Conservation (phyloP, 2,113 vertebrate genomes). For the Prochilodus magdalenae region DNA sequence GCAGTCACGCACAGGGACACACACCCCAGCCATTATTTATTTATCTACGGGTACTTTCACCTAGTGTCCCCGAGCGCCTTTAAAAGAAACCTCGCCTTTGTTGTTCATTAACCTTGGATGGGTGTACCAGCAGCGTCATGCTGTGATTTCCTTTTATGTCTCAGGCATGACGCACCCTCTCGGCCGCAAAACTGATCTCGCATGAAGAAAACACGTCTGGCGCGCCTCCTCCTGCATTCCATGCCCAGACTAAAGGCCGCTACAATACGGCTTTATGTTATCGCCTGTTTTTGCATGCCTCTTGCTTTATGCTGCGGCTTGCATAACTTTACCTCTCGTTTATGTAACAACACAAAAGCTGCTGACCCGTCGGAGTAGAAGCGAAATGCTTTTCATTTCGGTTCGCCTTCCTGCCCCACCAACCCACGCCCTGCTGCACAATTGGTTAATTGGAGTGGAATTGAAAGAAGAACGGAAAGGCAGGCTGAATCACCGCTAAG, state of each 20-base stretch:
- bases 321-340: constrained; percentile 3
- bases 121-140: constrained; percentile 34
- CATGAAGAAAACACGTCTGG: constrained; percentile 10
- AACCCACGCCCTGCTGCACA: no score
- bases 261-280: neutral
- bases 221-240: constrained; percentile 22
- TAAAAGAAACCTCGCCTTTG: constrained; percentile 27
- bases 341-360: neutral
- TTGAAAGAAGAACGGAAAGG: no score
- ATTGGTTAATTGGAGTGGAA: no score
- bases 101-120: constrained; percentile 38
- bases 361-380: no score
- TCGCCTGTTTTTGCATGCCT: neutral
- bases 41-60: constrained; percentile 47
- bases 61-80: constrained; percentile 30
- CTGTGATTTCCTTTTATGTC: constrained; percentile 28
- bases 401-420: no score
- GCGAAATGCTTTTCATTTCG: no score
- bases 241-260: neutral
- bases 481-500: no score
- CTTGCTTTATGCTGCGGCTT: neutral
- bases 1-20: neutral
- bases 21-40: constrained; percentile 34
- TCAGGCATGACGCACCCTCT: constrained; percentile 21
- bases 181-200: neutral